Evolutionary conservation across 1,140 invertebrate species (phyloP), one percentile per base, ranked within the genome.

Genomic region (Megalonaias nervosa): DNA sequence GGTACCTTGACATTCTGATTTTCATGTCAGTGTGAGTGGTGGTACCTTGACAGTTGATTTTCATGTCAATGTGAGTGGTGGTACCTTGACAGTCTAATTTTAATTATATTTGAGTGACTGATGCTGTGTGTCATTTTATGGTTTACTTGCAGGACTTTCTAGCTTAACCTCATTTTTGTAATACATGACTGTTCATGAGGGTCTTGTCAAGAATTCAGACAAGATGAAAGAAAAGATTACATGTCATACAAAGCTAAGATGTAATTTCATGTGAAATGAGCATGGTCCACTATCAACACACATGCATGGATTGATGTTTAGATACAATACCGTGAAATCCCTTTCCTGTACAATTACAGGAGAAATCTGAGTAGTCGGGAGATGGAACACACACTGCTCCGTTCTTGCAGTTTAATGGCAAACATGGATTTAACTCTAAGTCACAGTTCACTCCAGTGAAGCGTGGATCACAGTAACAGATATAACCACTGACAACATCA

Each of bases 401-500:
- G 61, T 87, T 87, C 65, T 82, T 81, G 70, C 86, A 88, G 23
- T 80, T 84, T 23, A 70, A 66, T 0, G 81, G 81, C 13, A 75
- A 65, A 71, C 84, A 87, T 56, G 83, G 70, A 26, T 82, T 76
- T 56, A 74, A 57, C 64, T 78, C 79, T 2, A 92, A 93, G 66
- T 88, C 82, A 76, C 90, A 91, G 13, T 83, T 77, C 12, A 61
- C 62, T 15, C 90, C 90, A 15, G 81, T 80, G 75, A 78, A 86
- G 14, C 74, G 71, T 19, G 71, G 59, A 3, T 57, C 62, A 78
- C 87, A 89, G 12, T 64, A 64, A 77, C 88, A 89, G 23, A 67
- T 71, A 65, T 85, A 90, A n/a, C 77, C 75, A 38, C 84, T 82
- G 48, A 85, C 92, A 83, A 94, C 38, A 74, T 89, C 83, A 6